Evolutionary conservation across 2,797 vertebrate genomes (phyloP).

Genomic region (Lepus townsendii): DNA sequence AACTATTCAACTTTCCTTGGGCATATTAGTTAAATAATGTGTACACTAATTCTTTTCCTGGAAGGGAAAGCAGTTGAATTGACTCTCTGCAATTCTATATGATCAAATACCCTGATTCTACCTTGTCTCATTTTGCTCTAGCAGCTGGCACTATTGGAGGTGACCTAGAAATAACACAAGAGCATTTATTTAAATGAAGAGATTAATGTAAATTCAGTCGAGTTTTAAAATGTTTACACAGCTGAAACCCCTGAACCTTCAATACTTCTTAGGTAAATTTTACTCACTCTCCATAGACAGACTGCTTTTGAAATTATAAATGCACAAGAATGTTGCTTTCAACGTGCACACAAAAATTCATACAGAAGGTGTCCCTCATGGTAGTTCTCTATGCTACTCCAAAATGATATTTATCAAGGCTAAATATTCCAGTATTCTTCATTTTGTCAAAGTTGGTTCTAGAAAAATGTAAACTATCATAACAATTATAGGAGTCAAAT

Average conservation of each 20-base stretch:
- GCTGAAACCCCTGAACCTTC: constrained; percentile 66
- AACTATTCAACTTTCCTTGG: neutral
- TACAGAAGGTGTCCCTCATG: neutral
- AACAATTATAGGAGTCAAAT: constrained; percentile 7
- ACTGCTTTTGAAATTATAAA: constrained; percentile 52
- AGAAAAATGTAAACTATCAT: neutral
- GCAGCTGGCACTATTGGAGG: neutral
- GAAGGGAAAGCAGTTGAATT: constrained; percentile 14
- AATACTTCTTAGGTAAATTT: constrained; percentile 63
- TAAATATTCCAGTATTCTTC: neutral
- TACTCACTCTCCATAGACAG: constrained; percentile 38
- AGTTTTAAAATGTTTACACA: constrained; percentile 67
- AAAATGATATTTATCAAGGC: constrained; percentile 24
- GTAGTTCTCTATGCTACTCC: neutral
- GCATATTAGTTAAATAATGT: neutral
- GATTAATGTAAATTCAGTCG: constrained; percentile 63
- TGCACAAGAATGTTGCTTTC: neutral
- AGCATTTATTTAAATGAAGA: constrained; percentile 67
- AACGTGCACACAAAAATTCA: neutral
- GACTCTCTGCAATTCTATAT: neutral
- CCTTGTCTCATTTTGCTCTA: neutral
- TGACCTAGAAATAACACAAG: constrained; percentile 48
- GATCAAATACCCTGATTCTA: neutral
- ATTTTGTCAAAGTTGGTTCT: constrained; percentile 12
- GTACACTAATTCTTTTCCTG: neutral